Evolutionary conservation across 2,888 invertebrate species (phyloP), one percentile per base, ranked within the genome.

Genomic region (Orthosia incerta): DNA sequence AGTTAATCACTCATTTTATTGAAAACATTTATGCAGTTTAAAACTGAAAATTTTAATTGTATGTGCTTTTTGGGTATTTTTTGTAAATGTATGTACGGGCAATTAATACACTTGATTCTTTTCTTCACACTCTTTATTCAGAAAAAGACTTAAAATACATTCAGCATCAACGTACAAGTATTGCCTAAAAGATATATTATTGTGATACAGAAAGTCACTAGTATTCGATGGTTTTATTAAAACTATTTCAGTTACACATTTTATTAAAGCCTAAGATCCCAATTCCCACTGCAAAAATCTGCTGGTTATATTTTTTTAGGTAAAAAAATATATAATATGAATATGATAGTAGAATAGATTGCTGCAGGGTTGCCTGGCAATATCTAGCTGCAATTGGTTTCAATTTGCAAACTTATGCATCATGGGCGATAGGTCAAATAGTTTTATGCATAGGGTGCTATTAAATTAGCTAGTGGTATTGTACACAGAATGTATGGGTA

Each of bases 41-140:
- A 53, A 76, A 74, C 77, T 70, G 73, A 61, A 80, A n/a, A 61
- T 56, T 1, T 57, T 45, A 53, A 4, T 46, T 61, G 16, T 45
- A 23, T 57, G 12, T 39, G 4, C 1, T 20, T 39, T 45, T 62
- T 51, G 51, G 51, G 11, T 7, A 15, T 5, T 53, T 0, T 23
- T 39, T 31, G n/a, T 23, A 23, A 39, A 59, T 20, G n/a, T 39
- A 13, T 12, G n/a, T 45, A 26, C 4, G 11, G 60, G 13, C 56
- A 39, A 56, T 31, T 31, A 0, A 65, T 51, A 46, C 46, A 53
- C n/a, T 13, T 50, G 1, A 20, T n/a, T n/a, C 53, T 55, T 53
- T 55, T 11, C 23, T 51, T 13, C 23, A 76, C 53, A 76, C 50
- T 39, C 16, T 79, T 80, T 76, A 79, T 60, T 76, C 15, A 62